Evolutionary conservation across 2,888 invertebrate species (phyloP), one percentile per base, ranked within the genome.

Genomic region (Lamellibrachia satsuma): DNA sequence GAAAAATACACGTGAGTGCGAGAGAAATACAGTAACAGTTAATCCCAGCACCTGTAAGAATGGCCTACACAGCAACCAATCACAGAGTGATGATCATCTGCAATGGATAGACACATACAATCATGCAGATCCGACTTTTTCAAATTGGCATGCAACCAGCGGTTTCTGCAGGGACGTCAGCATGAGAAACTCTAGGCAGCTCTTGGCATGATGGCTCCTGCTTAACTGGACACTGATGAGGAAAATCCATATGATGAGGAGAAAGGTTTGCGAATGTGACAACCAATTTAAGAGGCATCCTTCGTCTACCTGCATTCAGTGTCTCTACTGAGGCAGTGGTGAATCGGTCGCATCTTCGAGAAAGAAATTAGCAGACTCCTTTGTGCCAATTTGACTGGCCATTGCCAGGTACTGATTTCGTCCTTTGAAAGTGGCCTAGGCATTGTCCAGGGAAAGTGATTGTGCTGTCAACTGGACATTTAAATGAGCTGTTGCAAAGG

Each of bases 221-320:
- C 22, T n/a, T 22, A 75, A 6, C 75, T 75, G 75, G 75, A 75
- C 75, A 22, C 75, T 75, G 22, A 75, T 75, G 75, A 22, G 75
- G 22, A 75, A 75, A 75, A 75, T 75, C 75, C 75, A 75, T 75
- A 75, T 75, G 75, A 75, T 75, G 75, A 75, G 75, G 75, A 75
- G 75, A 15, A 6, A 22, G 75, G 75, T 75, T 22, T 75, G 75
- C 75, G 75, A 75, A 75, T 75, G 75, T 75, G 75, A 75, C 75
- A 75, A 75, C 75, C 75, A 75, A 75, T 75, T 75, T 75, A 75
- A 75, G 75, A 22, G 75, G 15, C 22, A 75, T 22, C 75, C 57
- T 22, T n/a, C 0, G 22, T 75, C 75, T 75, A 75, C 75, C 75
- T 75, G 75, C 75, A 75, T 75, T 75, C 22, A 75, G n/a, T 75